Base-by-base conservation (phyloP, 2,888 invertebrate species). In the Amblyteles armatorius region DNA sequence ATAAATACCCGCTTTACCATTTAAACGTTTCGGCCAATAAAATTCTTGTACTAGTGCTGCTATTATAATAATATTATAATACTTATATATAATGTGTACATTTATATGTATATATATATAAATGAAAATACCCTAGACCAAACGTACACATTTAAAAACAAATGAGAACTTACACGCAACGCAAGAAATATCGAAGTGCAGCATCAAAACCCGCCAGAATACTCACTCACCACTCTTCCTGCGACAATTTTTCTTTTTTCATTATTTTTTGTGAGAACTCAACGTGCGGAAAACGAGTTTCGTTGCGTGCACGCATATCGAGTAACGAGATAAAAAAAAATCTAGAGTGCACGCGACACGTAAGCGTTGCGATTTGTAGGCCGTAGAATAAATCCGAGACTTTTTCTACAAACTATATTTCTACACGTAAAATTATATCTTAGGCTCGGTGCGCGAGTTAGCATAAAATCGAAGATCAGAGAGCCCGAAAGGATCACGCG, bases 241-340 rank as follows among this genome's bases (percentile, higher is more conserved):
- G 19, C 4, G 71, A 71, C 57, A 26, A 57, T 22, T 57, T 71
- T 52, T 19, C 19, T 50, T 50, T 50, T 50, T 50, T 22, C 22
- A 4, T 29, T 29, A 29, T 29, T 22, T 72, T 72, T 72, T 55
- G 55, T 22, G n/a, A 22, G 50, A 65, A 63, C 63, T 33, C 63
- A 50, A 52, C 52, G 29, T 26, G 52, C 52, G 65, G 36, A 52
- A 76, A 76, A 55, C 65, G 52, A 76, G 52, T 67, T 67, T 67
- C 36, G 36, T 67, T 76, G 5, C 5, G 36, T 52, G 40, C 76
- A 76, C 65, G 76, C 65, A 65, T 65, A 36, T 50, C 36, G 16
- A 50, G 36, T 57, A 48, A 82, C 82, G 68, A 80, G 82, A 57
- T 63, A 50, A 50, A 57, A 63, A 76, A 69, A 67, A 79, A 44